Percentiles rank a stretch among this genome's conserved stretches.
Conservation (phyloP, 2,797 vertebrate genomes). For the Propithecus deckenii region DNA sequence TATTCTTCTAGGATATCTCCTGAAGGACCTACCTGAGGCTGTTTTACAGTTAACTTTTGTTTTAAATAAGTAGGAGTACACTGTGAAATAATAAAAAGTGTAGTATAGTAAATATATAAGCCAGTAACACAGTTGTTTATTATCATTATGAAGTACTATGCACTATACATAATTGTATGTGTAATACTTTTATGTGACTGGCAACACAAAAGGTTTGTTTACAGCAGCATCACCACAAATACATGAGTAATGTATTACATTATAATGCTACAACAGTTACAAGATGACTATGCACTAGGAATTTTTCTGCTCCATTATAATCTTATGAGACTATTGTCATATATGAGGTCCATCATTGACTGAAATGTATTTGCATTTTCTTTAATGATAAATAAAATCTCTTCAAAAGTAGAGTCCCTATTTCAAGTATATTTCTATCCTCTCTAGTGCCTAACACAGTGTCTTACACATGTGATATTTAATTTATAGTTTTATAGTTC, state of each 20-base stretch:
- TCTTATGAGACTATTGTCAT: neutral
- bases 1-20: neutral
- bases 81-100: neutral
- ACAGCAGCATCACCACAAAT: neutral
- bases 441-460: neutral
- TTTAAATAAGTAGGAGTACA: neutral
- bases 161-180: neutral
- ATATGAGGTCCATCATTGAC: neutral
- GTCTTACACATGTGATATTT: neutral
- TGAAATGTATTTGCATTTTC: neutral
- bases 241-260: neutral
- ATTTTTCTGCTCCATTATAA: neutral
- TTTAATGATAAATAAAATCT: conserved; percentile 7
- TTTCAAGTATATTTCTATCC: neutral
- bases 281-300: neutral
- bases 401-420: neutral
- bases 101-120: neutral
- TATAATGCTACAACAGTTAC: neutral
- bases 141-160: neutral
- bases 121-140: neutral
- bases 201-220: neutral
- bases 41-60: neutral
- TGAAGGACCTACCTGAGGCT: neutral
- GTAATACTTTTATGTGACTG: neutral
- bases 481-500: neutral